Percentiles rank a stretch among this genome's conserved stretches.
Evolutionary conservation across 2,113 vertebrate species (phyloP).

Genomic region (Sylvietta virens): DNA sequence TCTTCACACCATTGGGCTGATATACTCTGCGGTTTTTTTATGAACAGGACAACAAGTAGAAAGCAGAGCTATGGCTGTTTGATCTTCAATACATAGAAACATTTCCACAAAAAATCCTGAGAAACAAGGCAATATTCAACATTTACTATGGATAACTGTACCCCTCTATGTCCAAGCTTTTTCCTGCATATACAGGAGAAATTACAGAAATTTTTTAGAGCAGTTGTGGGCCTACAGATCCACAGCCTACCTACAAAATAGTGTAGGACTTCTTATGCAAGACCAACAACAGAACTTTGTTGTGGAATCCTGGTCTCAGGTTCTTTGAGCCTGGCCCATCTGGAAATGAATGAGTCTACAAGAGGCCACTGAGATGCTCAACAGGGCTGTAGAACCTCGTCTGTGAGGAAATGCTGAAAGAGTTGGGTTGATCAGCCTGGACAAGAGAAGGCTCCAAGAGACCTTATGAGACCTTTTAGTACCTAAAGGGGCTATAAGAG

Average conservation of each 20-base stretch:
- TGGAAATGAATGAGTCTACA: background rate
- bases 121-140: background rate
- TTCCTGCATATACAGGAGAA: background rate
- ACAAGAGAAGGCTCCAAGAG: background rate
- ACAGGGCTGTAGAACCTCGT: background rate
- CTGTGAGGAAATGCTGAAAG: background rate
- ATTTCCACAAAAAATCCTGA: background rate
- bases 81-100: background rate
- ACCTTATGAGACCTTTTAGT: background rate
- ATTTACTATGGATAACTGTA: background rate
- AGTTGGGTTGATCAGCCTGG: background rate
- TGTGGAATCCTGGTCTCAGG: background rate
- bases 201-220: background rate
- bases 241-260: background rate
- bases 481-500: background rate
- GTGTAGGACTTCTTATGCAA: background rate
- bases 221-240: background rate
- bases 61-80: background rate
- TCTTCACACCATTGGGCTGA: fast-evolving
- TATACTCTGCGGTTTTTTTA: background rate
- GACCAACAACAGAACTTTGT: background rate
- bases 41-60: background rate
- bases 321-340: background rate
- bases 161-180: background rate
- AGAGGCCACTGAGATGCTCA: background rate